Evolutionary conservation across 2,113 vertebrate species (phyloP).

Genomic region (Pogona vitticeps): DNA sequence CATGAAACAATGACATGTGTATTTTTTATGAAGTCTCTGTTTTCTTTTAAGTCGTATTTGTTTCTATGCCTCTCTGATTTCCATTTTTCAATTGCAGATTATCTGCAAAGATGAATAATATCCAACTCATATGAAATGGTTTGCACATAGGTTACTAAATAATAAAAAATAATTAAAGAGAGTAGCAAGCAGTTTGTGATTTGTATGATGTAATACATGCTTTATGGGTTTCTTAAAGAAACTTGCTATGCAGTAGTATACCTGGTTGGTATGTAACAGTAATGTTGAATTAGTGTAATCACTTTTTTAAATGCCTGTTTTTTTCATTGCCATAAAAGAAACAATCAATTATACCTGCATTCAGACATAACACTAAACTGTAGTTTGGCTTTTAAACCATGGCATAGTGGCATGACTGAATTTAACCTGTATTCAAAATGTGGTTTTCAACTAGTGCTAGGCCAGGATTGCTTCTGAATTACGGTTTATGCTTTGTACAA

Average conservation of each 20-base stretch:
- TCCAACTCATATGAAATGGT: neutral
- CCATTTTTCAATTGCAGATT: neutral
- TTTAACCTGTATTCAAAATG: neutral
- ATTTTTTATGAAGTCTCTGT: too few species aligned
- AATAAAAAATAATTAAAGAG: neutral
- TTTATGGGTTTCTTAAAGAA: neutral
- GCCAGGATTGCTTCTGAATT: neutral
- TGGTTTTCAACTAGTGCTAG: neutral
- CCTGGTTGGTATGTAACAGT: slow-evolving; percentile 2
- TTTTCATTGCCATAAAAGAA: neutral
- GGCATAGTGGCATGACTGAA: too few species aligned
- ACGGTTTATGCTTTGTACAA: neutral
- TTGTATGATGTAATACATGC: neutral
- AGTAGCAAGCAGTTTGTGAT: neutral
- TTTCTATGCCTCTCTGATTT: too few species aligned
- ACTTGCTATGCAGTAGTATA: neutral
- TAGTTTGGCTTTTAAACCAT: neutral
- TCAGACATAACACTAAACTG: neutral
- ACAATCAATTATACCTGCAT: neutral
- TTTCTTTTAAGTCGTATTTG: too few species aligned
- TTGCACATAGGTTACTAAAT: slow-evolving; percentile 18
- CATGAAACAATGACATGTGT: neutral
- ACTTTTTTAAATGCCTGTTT: neutral
- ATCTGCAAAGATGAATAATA: neutral
- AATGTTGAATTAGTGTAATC: neutral